A percentile compares a stretch with the other conserved stretches of the same genome.
These are phyloP conservation scores for Falco berigora DNA, from an alignment of 2,797 vertebrate species.

Conservation along the genomic window DNA sequence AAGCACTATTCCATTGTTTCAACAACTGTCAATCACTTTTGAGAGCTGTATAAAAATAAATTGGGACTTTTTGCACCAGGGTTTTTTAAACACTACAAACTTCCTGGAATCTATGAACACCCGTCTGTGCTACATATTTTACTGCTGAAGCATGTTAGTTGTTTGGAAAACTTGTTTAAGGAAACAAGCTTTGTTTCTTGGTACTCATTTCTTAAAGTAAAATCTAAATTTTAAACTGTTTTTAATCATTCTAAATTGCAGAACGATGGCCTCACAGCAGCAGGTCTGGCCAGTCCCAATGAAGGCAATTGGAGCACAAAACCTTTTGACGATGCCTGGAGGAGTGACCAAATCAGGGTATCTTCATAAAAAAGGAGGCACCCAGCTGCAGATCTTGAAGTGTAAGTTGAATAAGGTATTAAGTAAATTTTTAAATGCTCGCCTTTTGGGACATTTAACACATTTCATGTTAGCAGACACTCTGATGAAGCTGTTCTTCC, in stretches of 20 bases:
- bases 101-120: constrained; percentile 66
- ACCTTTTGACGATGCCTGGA: constrained; percentile 95
- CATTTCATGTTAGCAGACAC: not conserved
- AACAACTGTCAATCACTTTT: not conserved
- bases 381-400: constrained; percentile 90
- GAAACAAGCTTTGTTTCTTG: not conserved
- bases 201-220: not conserved
- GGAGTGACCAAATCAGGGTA: constrained; percentile 88
- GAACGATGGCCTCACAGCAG: constrained; percentile 85
- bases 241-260: constrained; percentile 50
- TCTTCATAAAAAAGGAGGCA: constrained; percentile 96
- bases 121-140: constrained; percentile 22
- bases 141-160: not conserved
- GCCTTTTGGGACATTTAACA: not conserved
- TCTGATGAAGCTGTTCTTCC: not conserved
- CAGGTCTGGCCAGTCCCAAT: constrained; percentile 90
- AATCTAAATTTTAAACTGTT: not conserved
- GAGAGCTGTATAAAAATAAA: constrained; percentile 57
- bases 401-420: constrained; percentile 78
- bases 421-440: not conserved
- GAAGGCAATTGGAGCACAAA: constrained; percentile 96
- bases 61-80: constrained; percentile 31
- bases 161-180: constrained; percentile 20
- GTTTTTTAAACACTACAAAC: not conserved
- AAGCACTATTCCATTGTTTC: not conserved